Conservation (phyloP, 2,797 vertebrate genomes). For the Poeciliopsis paucimaculata region DNA sequence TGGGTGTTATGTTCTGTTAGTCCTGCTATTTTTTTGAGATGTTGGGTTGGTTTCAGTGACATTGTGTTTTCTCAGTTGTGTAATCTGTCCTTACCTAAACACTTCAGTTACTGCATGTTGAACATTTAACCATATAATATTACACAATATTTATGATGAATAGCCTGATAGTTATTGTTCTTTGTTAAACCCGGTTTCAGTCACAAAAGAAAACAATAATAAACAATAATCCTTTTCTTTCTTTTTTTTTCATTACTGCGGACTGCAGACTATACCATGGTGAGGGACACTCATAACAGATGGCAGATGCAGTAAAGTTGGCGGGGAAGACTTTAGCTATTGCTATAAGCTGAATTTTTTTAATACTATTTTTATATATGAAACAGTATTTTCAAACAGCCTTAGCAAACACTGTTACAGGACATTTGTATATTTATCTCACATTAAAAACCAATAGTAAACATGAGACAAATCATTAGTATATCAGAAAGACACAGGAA, state of each 20-base stretch:
- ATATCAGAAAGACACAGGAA: not conserved
- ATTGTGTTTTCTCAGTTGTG: slow-evolving; percentile 8
- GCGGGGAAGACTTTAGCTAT: not conserved
- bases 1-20: not conserved
- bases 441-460: not conserved
- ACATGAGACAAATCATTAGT: not conserved
- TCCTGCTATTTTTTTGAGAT: slow-evolving; percentile 13
- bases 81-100: slow-evolving; percentile 5
- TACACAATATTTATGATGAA: slow-evolving; percentile 23
- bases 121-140: slow-evolving; percentile 11
- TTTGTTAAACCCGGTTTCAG: not conserved
- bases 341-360: not conserved
- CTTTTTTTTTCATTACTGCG: slow-evolving; percentile 17
- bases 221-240: not conserved
- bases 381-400: not conserved
- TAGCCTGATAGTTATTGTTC: not conserved
- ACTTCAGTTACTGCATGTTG: slow-evolving; percentile 1
- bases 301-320: not conserved
- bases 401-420: not conserved
- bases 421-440: not conserved
- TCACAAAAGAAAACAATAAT: slow-evolving; percentile 2
- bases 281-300: slow-evolving; percentile 7
- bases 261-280: slow-evolving; percentile 12
- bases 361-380: slow-evolving; percentile 13
- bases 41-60: not conserved